Base-by-base conservation (phyloP, 2,888 invertebrate genomes). In the Zygaena filipendulae region DNA sequence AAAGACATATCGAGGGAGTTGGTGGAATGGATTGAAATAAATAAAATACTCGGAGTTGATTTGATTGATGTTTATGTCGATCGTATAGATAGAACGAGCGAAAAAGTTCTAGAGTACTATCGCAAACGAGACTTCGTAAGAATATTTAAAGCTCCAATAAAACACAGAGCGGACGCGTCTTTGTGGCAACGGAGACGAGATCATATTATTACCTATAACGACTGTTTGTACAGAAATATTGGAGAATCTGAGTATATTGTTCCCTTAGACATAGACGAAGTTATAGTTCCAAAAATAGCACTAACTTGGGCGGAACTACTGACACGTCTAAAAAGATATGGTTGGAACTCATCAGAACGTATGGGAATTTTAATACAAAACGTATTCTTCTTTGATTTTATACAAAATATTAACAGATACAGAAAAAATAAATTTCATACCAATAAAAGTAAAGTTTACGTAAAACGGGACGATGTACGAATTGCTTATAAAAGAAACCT, bases 181-280 rank as follows among this genome's bases (percentile, higher is more conserved):
- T 49, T 81, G 18, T 90, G 88, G 83, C 88, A 88, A 52, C 52
- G 72, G 21, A 85, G 89, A 48, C 75, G 90, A 43, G 84, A 88
- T 62, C 90, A 91, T 53, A 67, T 91, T 16, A 80, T 90, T 36
- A 84, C 88, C 1, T 91, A 90, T 59, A 91, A 91, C 57, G 89
- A 90, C 56, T 91, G 90, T 52, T 81, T 90, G 33, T 90, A 91
- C 57, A 82, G 87, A 53, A 88, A 88, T 63, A 63, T 89, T 27
- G 66, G 81, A 43, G 72, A 74, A 38, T 86, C 87, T 20, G 80
- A 84, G 44, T 88, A 77, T 52, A 67, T 89, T 10, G 68, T 90
- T 13, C 87, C 90, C 6, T 61, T 90, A 42, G 90, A 91, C 53
- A 75, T 88, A 23, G 90, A 91, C 56, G 90, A 91, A 69, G 72